A percentile compares a stretch with the other conserved stretches of the same genome.
Conservation (phyloP, 2,797 vertebrate genomes). For the Enteromius anoplus region DNA sequence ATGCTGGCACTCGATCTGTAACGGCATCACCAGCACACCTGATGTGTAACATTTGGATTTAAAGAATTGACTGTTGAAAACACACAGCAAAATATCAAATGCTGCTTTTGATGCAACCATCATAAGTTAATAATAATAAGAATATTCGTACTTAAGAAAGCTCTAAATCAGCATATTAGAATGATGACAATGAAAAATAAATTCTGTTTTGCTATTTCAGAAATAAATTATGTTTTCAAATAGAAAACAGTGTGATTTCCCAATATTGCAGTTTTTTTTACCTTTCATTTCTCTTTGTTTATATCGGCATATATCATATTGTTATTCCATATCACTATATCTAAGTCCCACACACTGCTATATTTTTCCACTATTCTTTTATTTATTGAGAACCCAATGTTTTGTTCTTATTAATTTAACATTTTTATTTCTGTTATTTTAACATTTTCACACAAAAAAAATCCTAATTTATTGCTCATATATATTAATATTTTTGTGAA, state of each 20-base stretch:
- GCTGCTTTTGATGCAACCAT: not conserved
- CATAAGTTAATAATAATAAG: not conserved
- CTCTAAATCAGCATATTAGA: not conserved
- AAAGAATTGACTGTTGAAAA: not conserved
- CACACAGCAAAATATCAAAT: not conserved
- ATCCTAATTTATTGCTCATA: too few species aligned
- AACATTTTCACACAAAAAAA: too few species aligned
- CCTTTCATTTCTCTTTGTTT: too few species aligned
- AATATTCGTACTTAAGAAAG: not conserved
- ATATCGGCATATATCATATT: too few species aligned
- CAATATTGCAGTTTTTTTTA: not conserved
- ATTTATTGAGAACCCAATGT: too few species aligned
- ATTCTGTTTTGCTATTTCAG: not conserved
- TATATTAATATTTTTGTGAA: too few species aligned
- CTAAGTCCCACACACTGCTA: too few species aligned
- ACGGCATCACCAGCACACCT: not conserved
- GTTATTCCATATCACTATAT: too few species aligned
- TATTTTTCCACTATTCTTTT: too few species aligned
- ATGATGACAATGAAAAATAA: not conserved
- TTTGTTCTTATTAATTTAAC: too few species aligned
- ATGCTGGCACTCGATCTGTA: conserved; percentile 25
- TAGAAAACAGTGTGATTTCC: not conserved
- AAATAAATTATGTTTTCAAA: not conserved
- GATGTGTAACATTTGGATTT: conserved; percentile 6
- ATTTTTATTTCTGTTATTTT: too few species aligned